Percentiles rank a stretch among this genome's conserved stretches.
phyloP scores from a whole-genome alignment of 2,113 vertebrate genomes.

The Cyanoliseus patagonus region DNA sequence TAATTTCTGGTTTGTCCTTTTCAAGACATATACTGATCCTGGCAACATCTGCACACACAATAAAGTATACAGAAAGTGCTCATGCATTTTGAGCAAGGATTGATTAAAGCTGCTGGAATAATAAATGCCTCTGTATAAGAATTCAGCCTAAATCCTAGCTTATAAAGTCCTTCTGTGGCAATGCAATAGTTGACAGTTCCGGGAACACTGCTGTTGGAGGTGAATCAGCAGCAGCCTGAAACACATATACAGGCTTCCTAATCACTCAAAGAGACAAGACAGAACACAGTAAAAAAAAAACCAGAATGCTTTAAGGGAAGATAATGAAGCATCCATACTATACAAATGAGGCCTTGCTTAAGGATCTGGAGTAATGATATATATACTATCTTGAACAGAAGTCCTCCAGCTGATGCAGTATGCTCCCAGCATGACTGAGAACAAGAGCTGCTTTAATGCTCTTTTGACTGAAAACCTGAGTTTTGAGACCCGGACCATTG shows the following conservation, averaged over 20 bases:
- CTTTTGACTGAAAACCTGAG: neutral
- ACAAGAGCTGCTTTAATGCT: neutral
- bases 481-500: neutral
- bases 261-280: neutral
- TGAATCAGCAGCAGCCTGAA: neutral
- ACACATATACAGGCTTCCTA: neutral
- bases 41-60: neutral
- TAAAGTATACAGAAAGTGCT: neutral
- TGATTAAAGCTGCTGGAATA: neutral
- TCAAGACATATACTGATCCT: neutral
- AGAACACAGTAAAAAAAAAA: neutral
- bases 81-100: neutral
- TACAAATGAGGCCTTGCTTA: neutral
- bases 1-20: neutral
- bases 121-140: neutral
- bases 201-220: neutral
- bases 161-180: neutral
- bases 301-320: neutral
- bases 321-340: neutral
- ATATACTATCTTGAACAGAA: neutral
- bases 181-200: neutral
- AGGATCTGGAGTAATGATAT: neutral
- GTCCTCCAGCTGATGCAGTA: neutral
- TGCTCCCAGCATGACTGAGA: neutral
- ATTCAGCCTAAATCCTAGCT: neutral